Base-by-base conservation (phyloP, 2,797 vertebrate species). In the Melanotaenia trifasciata region DNA sequence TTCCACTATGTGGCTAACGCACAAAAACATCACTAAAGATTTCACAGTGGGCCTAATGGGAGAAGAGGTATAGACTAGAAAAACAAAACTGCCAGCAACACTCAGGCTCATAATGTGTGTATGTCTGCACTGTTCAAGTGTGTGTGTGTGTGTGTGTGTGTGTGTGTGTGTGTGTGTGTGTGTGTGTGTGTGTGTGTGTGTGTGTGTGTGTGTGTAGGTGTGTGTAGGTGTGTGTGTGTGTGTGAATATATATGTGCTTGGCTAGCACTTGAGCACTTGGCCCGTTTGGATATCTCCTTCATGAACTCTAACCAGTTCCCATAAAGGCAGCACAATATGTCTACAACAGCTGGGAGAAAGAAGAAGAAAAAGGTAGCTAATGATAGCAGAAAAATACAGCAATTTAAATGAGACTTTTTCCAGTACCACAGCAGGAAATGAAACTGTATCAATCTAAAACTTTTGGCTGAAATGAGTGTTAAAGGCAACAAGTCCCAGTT, bases 11-110 rank as follows among this genome's bases (percentile, higher is more conserved):
- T 71, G 64, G 88, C 80, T 69, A 78, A 89, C 69, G 45, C 84
- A 87, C 85, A 80, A 91, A 89, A 90, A 89, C 81, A 90, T 90
- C 83, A 89, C 86, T 86, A 67, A 81, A 89, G 82, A 89, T 85
- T 87, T 88, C 82, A 89, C 84, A 87, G 84, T 81, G 75, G 62
- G 84, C 73, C 88, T 88, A 87, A 92, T 83, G 82, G 83, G 88
- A 90, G 80, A 87, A 87, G 78, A 90, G 70, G 81, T 84, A 88
- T 63, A 85, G 80, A 83, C 81, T 83, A 81, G 80, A 89, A 89
- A 92, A 91, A 90, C 84, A 93, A 82, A 84, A 79, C 81, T 90
- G 84, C 89, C 86, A 89, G 74, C 71, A 81, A 84, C 35, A 18
- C 80, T 74, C 70, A 86, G 51, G 33, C 83, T 81, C 76, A 77